Evolutionary conservation across 2,797 vertebrate genomes (phyloP).

Genomic region (Euphonia xanthogaster): DNA sequence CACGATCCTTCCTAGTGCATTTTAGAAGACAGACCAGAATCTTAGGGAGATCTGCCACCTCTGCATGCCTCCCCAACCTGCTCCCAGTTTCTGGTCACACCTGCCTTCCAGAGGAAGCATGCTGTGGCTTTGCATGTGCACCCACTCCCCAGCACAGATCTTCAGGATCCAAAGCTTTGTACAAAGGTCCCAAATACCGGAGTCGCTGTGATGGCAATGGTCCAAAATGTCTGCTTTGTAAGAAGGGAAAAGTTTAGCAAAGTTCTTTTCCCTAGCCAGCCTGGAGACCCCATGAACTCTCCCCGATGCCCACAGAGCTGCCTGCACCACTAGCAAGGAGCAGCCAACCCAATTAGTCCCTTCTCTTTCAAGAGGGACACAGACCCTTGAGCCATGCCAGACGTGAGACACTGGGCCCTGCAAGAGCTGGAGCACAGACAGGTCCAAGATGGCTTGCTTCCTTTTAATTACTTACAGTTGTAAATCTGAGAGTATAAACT

Average conservation of each 20-base stretch:
- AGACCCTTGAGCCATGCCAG: not conserved
- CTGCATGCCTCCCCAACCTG: not conserved
- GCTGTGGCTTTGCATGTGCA: not conserved
- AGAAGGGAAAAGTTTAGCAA: not conserved
- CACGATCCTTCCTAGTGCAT: not conserved
- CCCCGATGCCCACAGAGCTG: not conserved
- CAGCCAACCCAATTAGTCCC: not conserved
- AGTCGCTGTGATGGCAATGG: not conserved
- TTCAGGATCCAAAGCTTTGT: not conserved
- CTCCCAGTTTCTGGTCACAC: not conserved
- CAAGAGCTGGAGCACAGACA: not conserved
- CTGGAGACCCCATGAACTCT: not conserved
- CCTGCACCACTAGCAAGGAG: not conserved
- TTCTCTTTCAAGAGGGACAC: not conserved
- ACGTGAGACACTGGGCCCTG: not conserved
- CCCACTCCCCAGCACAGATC: not conserved
- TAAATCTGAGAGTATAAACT: slow-evolving; percentile 25
- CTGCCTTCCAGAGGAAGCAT: not conserved
- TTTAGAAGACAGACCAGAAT: not conserved
- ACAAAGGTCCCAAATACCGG: not conserved
- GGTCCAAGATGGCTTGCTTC: not conserved
- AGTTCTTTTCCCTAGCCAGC: not conserved
- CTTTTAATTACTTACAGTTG: slow-evolving; percentile 19
- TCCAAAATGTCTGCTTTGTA: not conserved
- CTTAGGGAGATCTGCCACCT: not conserved